phyloP scores from a whole-genome alignment of 2,797 vertebrate genomes.

The Catamblyrhynchus diadema region DNA sequence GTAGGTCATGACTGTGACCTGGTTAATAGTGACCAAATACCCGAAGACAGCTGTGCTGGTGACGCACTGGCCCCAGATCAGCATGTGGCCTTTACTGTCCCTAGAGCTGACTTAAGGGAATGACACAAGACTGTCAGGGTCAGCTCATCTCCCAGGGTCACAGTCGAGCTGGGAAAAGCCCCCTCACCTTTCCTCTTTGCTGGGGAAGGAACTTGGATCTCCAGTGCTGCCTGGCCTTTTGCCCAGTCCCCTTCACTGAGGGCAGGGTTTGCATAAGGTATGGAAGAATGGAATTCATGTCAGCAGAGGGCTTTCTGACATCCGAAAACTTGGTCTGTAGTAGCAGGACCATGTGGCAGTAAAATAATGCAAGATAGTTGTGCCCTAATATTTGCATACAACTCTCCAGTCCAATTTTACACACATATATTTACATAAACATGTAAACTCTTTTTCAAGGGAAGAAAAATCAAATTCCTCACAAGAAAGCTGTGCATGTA shows the following conservation, averaged over 20 bases:
- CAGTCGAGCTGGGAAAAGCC: not conserved
- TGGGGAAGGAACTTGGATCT: no score
- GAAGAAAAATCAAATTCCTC: not conserved
- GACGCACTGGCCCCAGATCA: not conserved
- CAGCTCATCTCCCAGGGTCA: not conserved
- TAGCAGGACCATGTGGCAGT: not conserved
- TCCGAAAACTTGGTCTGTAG: not conserved
- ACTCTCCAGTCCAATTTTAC: not conserved
- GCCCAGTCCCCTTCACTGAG: not conserved
- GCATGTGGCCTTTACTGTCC: not conserved
- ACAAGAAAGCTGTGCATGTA: not conserved
- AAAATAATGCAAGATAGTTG: not conserved
- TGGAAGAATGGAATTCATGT: not conserved
- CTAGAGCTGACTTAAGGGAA: not conserved
- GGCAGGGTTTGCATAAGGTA: not conserved
- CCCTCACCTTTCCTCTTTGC: not conserved
- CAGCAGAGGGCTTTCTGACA: not conserved
- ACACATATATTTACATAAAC: not conserved
- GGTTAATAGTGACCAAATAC: not conserved
- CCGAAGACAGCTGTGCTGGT: not conserved
- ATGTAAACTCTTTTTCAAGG: not conserved
- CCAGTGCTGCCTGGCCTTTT: not conserved
- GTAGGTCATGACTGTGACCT: not conserved
- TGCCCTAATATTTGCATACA: not conserved
- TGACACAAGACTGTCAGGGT: fast-evolving